Base-by-base conservation (phyloP, 2,797 vertebrate species). In the Lateolabrax maculatus region DNA sequence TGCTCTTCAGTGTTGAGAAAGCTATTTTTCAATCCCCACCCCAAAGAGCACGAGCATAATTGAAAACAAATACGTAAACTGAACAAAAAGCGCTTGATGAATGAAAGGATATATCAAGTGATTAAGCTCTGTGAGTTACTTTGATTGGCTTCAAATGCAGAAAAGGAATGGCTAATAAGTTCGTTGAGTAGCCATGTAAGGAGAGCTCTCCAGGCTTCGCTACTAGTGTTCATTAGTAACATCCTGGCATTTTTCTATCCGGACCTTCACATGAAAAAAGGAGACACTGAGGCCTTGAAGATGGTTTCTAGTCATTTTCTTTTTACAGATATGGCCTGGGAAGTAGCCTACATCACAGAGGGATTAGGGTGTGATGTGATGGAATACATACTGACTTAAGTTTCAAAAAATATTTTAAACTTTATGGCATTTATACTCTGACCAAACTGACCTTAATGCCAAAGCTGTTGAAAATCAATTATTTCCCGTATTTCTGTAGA, bases 111-210 rank as follows among this genome's bases (percentile, higher is more conserved):
- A 31, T 64, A 83, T 83, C 31, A 37, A 84, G 61, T 81, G 60
- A 84, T 81, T 71, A 61, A 37, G 65, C 75, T 76, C 64, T 3
- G 64, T 81, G 74, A 51, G 56, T 71, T 58, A 5, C 79, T 90
- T 63, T 86, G 85, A 90, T 81, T 86, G 84, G 84, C 72, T 83
- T 79, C 75, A 87, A 80, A 92, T 79, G 76, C 75, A 87, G 72
- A 91, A 89, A 91, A 84, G 86, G 92, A 91, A 93, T 91, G 49
- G 23, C 58, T 93, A 92, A 93, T 93, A 80, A 89, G 81, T 61
- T 76, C 6, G 37, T 58, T 57, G 85, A 88, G 84, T 71, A 65
- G 84, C 81, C 77, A 75, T 77, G 79, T 75, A 79, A 56, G 72
- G 39, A 19, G 16, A 68, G 69, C 82, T 86, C 89, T 92, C 79